phyloP scores from a whole-genome alignment of 1,140 invertebrate genomes.

The Elymnias hypermnestra region DNA sequence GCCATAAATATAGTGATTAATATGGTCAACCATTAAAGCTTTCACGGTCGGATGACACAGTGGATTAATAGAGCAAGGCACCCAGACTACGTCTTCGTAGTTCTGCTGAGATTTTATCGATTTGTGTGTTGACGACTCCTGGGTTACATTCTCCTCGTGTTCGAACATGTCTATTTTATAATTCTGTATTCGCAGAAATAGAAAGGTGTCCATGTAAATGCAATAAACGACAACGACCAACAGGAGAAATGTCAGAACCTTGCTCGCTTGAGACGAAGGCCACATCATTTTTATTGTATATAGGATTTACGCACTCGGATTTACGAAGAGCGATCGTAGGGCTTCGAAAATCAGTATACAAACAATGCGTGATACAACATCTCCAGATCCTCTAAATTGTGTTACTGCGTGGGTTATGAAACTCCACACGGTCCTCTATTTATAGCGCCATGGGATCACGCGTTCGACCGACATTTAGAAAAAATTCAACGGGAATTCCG shows the following conservation, averaged over 20 bases:
- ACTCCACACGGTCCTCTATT: constrained; percentile 19
- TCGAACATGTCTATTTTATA: constrained; percentile 53
- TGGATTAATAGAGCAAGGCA: constrained; percentile 82
- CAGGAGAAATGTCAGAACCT: constrained; percentile 51
- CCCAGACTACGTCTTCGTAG: constrained; percentile 78
- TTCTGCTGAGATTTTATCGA: constrained; percentile 20
- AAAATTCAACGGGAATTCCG: neutral
- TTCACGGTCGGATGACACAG: constrained; percentile 86
- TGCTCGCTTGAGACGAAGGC: constrained; percentile 67
- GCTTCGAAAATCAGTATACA: constrained; percentile 17
- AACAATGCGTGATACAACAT: constrained; percentile 9
- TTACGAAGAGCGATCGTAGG: constrained; percentile 22
- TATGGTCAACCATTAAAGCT: constrained; percentile 84
- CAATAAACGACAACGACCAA: constrained; percentile 49
- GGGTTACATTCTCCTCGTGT: constrained; percentile 27
- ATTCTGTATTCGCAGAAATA: constrained; percentile 54
- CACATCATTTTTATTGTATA: constrained; percentile 59
- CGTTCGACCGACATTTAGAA: neutral
- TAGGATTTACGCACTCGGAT: constrained; percentile 21
- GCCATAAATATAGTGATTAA: constrained; percentile 86
- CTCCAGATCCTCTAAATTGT: constrained; percentile 15
- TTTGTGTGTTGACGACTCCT: constrained; percentile 37
- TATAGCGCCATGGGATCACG: constrained; percentile 19
- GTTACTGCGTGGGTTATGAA: constrained; percentile 19
- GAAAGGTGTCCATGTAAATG: constrained; percentile 58